Percentiles rank a stretch among this genome's conserved stretches.
These are phyloP conservation scores for Athalia rosae DNA, from an alignment of 2,888 invertebrate species.

Conservation along the genomic window DNA sequence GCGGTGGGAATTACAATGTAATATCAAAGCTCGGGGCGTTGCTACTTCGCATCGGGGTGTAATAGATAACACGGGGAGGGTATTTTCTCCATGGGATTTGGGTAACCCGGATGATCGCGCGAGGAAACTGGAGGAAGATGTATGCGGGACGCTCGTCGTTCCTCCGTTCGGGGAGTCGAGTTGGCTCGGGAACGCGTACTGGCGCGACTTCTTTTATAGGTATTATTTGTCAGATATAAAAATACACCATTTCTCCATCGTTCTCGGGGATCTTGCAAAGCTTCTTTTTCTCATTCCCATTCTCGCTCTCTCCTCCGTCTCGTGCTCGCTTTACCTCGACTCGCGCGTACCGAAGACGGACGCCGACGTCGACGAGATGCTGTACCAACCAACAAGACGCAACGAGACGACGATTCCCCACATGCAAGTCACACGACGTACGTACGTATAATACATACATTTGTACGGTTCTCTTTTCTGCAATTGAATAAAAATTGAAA, in stretches of 20 bases:
- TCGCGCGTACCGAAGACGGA: no score
- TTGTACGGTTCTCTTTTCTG: background rate
- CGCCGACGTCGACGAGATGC: no score
- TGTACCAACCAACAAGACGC: no score
- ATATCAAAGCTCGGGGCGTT: background rate
- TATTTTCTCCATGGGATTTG: background rate
- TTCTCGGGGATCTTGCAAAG: background rate
- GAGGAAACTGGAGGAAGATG: no score
- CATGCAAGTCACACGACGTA: no score
- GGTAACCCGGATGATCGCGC: constrained; percentile 18
- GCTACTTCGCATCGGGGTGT: background rate
- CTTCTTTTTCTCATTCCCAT: no score
- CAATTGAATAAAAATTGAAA: constrained; percentile 29
- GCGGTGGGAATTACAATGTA: constrained; percentile 2
- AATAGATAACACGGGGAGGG: background rate
- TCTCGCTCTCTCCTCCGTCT: no score
- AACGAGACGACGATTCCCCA: no score
- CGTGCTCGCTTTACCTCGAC: no score
- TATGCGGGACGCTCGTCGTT: no score
- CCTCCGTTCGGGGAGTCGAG: background rate
- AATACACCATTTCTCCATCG: background rate
- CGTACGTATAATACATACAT: no score
- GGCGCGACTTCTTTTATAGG: background rate
- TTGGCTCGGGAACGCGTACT: background rate
- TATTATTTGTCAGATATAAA: background rate